A percentile compares a stretch with the other conserved stretches of the same genome.
phyloP scores from a whole-genome alignment of 2,888 invertebrate genomes.

The Selenia dentaria region DNA sequence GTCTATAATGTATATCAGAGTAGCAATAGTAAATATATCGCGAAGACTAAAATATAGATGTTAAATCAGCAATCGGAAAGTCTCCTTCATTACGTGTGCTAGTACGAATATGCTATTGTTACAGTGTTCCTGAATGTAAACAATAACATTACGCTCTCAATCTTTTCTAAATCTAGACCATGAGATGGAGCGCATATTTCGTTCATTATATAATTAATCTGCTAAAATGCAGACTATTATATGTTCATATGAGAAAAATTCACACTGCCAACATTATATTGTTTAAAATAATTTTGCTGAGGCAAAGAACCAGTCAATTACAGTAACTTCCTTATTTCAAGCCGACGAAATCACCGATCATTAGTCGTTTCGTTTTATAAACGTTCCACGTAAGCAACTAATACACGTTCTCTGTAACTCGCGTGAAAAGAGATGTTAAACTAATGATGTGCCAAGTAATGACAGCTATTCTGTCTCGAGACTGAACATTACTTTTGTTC shows the following conservation, averaged over 20 bases:
- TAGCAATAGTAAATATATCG: too few relatives aligned
- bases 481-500: slow-evolving; percentile 47
- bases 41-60: not conserved
- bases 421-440: slow-evolving; percentile 24
- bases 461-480: slow-evolving; percentile 42
- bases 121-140: slow-evolving; percentile 43
- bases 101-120: slow-evolving; percentile 49
- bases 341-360: not conserved
- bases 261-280: slow-evolving; percentile 1
- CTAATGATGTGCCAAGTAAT: slow-evolving; percentile 48
- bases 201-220: slow-evolving; percentile 42
- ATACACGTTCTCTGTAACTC: slow-evolving; percentile 35
- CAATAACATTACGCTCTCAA: slow-evolving; percentile 37
- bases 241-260: slow-evolving; percentile 6
- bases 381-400: slow-evolving; percentile 29
- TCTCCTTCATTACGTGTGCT: not conserved
- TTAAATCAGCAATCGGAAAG: not conserved
- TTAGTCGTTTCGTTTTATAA: not conserved
- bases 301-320: not conserved
- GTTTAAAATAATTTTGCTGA: not conserved
- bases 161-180: slow-evolving; percentile 50
- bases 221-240: slow-evolving; percentile 45
- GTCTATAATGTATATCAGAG: too few relatives aligned
- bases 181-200: slow-evolving; percentile 20
- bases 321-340: not conserved